Conservation (phyloP, 2,113 vertebrate genomes). For the Tor tambroides region DNA sequence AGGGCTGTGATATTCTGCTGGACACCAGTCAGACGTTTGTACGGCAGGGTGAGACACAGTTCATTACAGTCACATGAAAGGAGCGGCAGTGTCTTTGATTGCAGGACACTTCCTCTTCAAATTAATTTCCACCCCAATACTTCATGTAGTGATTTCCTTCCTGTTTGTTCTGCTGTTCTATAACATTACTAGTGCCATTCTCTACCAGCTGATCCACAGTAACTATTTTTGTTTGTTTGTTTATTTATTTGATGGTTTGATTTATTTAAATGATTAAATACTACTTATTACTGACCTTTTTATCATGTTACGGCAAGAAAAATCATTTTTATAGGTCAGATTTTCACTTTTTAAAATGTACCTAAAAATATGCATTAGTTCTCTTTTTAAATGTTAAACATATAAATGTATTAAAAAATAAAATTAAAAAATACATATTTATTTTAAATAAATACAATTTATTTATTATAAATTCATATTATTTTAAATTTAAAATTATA, state of each 20-base stretch:
- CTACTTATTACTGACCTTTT: neutral
- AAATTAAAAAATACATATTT: too few relatives aligned
- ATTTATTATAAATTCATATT: neutral
- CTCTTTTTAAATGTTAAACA: too few relatives aligned
- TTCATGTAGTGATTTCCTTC: neutral
- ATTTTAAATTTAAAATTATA: too few relatives aligned
- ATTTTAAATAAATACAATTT: too few relatives aligned
- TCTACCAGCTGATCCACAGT: neutral
- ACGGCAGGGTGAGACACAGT: constrained; percentile 85
- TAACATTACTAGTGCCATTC: neutral
- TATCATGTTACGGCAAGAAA: neutral
- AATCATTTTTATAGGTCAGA: neutral
- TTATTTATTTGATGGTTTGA: neutral
- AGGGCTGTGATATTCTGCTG: constrained; percentile 92
- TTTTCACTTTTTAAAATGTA: neutral
- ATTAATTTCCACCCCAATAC: neutral
- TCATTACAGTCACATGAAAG: neutral
- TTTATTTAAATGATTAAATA: neutral
- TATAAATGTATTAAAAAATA: too few relatives aligned
- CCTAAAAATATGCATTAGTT: neutral
- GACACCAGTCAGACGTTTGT: constrained; percentile 98
- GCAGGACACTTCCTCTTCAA: neutral
- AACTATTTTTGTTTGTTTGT: neutral
- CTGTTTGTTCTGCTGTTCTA: neutral
- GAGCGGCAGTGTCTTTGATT: neutral